Evolutionary conservation across 2,113 vertebrate species (phyloP).

Genomic region (Melospiza melodia): DNA sequence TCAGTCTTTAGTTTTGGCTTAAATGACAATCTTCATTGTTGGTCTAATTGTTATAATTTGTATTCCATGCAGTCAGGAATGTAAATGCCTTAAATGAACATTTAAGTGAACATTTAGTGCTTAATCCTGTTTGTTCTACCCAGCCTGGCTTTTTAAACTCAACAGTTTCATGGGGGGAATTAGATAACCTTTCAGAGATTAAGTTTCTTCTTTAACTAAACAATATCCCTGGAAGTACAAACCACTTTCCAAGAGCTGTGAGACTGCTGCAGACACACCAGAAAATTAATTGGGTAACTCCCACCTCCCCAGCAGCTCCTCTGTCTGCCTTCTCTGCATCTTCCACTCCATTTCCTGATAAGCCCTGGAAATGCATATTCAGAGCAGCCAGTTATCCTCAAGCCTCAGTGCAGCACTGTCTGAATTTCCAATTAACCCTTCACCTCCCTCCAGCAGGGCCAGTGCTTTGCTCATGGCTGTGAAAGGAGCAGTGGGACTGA

Average conservation of each 20-base stretch:
- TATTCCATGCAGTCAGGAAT: background rate
- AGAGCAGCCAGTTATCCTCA: background rate
- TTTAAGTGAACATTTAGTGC: background rate
- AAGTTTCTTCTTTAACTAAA: constrained; percentile 47
- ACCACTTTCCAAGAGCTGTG: background rate
- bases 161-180: background rate
- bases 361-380: constrained; percentile 18
- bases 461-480: background rate
- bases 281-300: constrained; percentile 22
- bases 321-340: background rate
- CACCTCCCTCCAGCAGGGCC: background rate
- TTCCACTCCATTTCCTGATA: constrained; percentile 11
- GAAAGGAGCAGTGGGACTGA: background rate
- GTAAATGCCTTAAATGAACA: background rate
- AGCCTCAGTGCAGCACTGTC: background rate
- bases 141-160: background rate
- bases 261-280: background rate
- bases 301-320: background rate
- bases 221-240: background rate
- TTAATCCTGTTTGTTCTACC: background rate
- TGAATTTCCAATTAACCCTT: constrained; percentile 51
- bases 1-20: background rate
- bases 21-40: background rate
- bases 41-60: constrained; percentile 2
- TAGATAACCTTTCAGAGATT: background rate